A percentile compares a stretch with the other conserved stretches of the same genome.
Evolutionary conservation across 2,888 invertebrate genomes (phyloP).

Genomic region (Pycnomerus fuliginosus): DNA sequence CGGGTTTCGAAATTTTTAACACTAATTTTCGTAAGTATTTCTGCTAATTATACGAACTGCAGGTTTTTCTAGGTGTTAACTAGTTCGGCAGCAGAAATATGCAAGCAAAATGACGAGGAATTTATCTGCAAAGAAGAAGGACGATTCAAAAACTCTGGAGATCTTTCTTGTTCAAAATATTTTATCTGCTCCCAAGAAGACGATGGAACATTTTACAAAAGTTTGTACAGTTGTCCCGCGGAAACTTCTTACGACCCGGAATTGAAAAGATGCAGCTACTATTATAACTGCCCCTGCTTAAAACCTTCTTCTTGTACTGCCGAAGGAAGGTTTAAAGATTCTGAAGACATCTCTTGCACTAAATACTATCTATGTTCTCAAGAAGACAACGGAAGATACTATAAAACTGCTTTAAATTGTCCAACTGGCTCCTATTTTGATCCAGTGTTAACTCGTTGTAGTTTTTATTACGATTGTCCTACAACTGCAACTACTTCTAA

Average conservation of each 20-base stretch:
- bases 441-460: conserved; percentile 48
- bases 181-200: conserved; percentile 47
- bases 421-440: conserved; percentile 53
- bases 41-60: too few relatives aligned
- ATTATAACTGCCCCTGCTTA: background rate
- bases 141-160: conserved; percentile 19
- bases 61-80: too few relatives aligned
- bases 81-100: too few relatives aligned
- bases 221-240: conserved; percentile 26
- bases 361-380: conserved; percentile 52
- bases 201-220: conserved; percentile 42
- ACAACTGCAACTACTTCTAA: background rate
- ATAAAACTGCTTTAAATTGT: conserved; percentile 52
- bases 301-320: background rate
- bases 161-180: conserved; percentile 52
- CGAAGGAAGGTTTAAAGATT: background rate
- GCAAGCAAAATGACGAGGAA: too few relatives aligned
- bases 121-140: conserved; percentile 22
- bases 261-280: background rate
- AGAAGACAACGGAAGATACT: conserved; percentile 41
- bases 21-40: too few relatives aligned
- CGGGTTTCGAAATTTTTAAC: too few relatives aligned
- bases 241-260: background rate
- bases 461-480: background rate
- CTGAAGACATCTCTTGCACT: background rate